Conservation (phyloP, 2,888 invertebrate genomes). For the Terebella lapidaria region DNA sequence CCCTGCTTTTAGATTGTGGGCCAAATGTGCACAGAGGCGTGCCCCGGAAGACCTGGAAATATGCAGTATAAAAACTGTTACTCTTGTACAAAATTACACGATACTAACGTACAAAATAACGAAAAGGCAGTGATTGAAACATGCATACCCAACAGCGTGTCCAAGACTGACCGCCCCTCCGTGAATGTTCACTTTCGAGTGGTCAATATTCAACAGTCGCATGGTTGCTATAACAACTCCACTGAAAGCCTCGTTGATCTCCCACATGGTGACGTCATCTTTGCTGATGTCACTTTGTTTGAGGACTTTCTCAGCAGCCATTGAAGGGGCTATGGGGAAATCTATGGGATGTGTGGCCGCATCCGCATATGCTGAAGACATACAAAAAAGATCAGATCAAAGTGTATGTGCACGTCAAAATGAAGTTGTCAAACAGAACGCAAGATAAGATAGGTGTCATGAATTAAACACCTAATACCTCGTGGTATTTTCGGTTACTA, state of each 20-base stretch:
- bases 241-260: slow-evolving; percentile 95
- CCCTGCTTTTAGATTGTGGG: slow-evolving; percentile 81
- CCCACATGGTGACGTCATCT: slow-evolving; percentile 73
- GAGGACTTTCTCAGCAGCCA: slow-evolving; percentile 80
- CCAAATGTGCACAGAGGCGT: slow-evolving; percentile 83
- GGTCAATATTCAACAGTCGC: slow-evolving; percentile 78
- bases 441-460: too few species aligned
- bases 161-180: slow-evolving; percentile 99
- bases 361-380: slow-evolving; percentile 70
- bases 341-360: slow-evolving; percentile 94
- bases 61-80: too few species aligned
- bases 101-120: background rate
- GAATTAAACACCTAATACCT: too few species aligned
- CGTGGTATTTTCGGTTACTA: background rate
- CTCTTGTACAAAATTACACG: too few species aligned
- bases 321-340: slow-evolving; percentile 92
- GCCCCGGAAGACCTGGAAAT: slow-evolving; percentile 98
- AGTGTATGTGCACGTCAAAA: too few species aligned
- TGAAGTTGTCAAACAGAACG: too few species aligned
- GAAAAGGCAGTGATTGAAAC: background rate
- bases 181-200: slow-evolving; percentile 83
- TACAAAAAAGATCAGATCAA: background rate
- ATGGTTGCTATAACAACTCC: slow-evolving; percentile 90
- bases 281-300: slow-evolving; percentile 75
- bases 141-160: slow-evolving; percentile 84